Conservation (phyloP, 2,797 vertebrate species). For the Gobionotothen gibberifrons region DNA sequence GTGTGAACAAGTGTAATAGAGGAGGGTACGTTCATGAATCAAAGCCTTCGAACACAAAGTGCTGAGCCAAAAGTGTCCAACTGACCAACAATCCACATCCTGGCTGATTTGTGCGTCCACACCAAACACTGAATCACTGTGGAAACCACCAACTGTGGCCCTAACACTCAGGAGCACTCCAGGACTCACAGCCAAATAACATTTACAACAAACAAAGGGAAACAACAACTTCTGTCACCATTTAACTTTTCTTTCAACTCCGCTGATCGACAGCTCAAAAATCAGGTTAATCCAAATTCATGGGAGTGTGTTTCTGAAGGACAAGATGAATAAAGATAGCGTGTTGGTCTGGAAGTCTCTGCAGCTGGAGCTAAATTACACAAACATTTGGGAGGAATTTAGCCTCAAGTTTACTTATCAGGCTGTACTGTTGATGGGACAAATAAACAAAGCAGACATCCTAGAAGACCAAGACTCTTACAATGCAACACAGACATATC, state of each 20-base stretch:
- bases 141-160: slow-evolving; percentile 61
- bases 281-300: slow-evolving; percentile 3
- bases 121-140: slow-evolving; percentile 68
- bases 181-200: slow-evolving; percentile 38
- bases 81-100: slow-evolving; percentile 59
- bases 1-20: slow-evolving; percentile 10
- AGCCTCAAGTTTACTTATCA: slow-evolving; percentile 18
- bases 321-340: slow-evolving; percentile 5
- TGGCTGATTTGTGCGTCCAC: slow-evolving; percentile 68
- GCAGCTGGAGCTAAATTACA: slow-evolving; percentile 34
- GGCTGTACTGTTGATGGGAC: neutral
- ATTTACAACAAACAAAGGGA: neutral
- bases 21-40: slow-evolving; percentile 27
- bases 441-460: slow-evolving; percentile 15
- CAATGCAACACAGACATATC: neutral
- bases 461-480: neutral
- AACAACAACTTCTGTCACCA: slow-evolving; percentile 27
- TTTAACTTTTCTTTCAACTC: slow-evolving; percentile 38
- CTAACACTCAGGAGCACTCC: slow-evolving; percentile 44
- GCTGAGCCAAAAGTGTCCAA: slow-evolving; percentile 45
- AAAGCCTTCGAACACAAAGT: slow-evolving; percentile 31
- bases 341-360: neutral
- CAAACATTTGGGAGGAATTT: slow-evolving; percentile 43
- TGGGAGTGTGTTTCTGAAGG: slow-evolving; percentile 11
- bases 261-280: neutral